Percentiles rank a stretch among this genome's conserved stretches.
phyloP scores from a whole-genome alignment of 2,113 vertebrate genomes.

The Ancistrus triradiatus region DNA sequence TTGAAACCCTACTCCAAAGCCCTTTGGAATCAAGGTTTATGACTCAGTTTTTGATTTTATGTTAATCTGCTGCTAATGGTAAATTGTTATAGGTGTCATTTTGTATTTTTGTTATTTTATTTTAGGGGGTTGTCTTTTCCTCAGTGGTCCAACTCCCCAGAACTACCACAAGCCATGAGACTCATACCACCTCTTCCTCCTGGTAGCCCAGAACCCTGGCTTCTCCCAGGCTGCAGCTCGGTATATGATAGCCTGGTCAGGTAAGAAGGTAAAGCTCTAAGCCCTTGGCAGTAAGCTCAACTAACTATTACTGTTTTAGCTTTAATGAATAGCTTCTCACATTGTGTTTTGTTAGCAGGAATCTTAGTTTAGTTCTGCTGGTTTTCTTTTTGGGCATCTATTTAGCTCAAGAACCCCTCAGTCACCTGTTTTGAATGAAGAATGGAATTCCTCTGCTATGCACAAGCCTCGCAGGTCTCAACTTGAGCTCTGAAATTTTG shows the following conservation, averaged over 20 bases:
- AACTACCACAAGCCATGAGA: slow-evolving; percentile 40
- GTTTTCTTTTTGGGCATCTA: neutral
- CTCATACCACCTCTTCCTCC: slow-evolving; percentile 25
- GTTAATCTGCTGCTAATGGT: too few species aligned
- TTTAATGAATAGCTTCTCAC: too few species aligned
- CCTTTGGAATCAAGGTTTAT: slow-evolving; percentile 60
- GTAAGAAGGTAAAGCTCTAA: slow-evolving; percentile 48
- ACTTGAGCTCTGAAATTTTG: neutral
- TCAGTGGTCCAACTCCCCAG: slow-evolving; percentile 53
- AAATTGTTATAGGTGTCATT: slow-evolving; percentile 38
- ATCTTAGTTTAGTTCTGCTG: neutral
- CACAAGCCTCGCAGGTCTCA: slow-evolving; percentile 62
- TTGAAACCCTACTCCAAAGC: slow-evolving; percentile 57
- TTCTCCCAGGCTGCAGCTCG: slow-evolving; percentile 71
- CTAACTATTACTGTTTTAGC: neutral
- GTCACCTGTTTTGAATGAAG: slow-evolving; percentile 43
- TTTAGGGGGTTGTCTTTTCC: slow-evolving; percentile 57
- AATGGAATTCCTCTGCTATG: slow-evolving; percentile 31
- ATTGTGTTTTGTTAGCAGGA: neutral
- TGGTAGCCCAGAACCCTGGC: slow-evolving; percentile 70
- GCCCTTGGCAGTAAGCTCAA: neutral
- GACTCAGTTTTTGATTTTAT: neutral
- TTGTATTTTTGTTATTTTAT: neutral
- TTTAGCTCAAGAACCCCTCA: slow-evolving; percentile 43
- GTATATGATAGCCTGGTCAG: slow-evolving; percentile 76